phyloP scores from a whole-genome alignment of 1,140 invertebrate genomes.

The Bombus huntii region DNA sequence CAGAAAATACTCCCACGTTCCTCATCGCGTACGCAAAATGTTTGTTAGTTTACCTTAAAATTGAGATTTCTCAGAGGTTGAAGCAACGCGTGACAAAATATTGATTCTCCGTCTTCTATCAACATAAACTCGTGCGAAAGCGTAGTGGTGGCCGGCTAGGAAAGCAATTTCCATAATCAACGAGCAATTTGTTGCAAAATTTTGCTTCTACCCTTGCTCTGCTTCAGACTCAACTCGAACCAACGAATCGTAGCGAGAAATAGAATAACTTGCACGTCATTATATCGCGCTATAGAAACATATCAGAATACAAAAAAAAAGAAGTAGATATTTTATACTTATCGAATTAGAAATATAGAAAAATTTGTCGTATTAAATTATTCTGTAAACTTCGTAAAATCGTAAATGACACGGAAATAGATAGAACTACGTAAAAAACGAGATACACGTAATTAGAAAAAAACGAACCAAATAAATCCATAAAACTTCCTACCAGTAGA shows the following conservation, averaged over 20 bases:
- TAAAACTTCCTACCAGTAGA: no score
- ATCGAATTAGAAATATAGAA: no score
- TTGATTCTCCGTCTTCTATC: not conserved
- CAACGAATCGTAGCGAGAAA: not conserved
- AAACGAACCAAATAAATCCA: not conserved
- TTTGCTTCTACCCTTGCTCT: not conserved
- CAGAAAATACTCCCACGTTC: not conserved
- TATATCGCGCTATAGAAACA: no score
- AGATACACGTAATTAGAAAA: no score
- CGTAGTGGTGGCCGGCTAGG: not conserved
- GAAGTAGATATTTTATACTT: no score
- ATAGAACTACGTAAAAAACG: no score
- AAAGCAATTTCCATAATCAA: constrained; percentile 28
- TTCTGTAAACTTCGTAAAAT: no score
- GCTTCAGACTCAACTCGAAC: not conserved
- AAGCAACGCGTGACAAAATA: not conserved
- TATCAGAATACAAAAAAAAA: no score
- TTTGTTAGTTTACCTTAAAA: not conserved
- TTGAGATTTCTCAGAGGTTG: not conserved
- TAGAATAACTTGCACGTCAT: no score
- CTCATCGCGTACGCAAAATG: not conserved
- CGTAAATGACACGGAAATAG: no score
- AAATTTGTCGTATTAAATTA: no score
- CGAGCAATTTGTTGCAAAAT: constrained; percentile 8
- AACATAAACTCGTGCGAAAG: not conserved